Conservation (phyloP, 2,113 vertebrate species). For the Rhinopomastus cyanomelas region DNA sequence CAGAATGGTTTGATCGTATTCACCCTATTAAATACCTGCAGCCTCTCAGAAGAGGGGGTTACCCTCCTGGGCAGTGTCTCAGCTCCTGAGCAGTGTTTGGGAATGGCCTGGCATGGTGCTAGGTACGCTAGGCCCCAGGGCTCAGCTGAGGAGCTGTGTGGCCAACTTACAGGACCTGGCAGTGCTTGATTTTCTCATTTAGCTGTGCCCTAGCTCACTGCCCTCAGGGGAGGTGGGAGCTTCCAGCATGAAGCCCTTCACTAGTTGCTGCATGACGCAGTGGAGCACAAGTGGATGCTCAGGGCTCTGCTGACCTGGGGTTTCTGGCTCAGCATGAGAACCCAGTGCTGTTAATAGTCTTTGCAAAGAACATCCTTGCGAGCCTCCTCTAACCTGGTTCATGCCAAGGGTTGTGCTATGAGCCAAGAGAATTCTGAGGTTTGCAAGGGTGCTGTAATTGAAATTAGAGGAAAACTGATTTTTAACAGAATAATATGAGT, state of each 20-base stretch:
- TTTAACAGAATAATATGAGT: background rate
- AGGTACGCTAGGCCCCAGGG: background rate
- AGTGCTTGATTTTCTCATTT: background rate
- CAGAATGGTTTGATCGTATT: background rate
- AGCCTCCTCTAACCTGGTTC: background rate
- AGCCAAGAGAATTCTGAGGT: background rate
- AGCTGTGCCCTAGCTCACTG: background rate
- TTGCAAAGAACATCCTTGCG: background rate
- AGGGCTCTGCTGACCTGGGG: too few relatives aligned
- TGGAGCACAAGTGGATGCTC: background rate
- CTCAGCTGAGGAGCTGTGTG: background rate
- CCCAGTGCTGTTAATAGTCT: background rate
- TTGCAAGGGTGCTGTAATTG: background rate
- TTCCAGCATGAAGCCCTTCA: background rate
- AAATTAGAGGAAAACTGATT: background rate
- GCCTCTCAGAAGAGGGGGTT: background rate
- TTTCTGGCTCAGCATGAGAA: background rate
- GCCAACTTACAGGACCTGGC: background rate
- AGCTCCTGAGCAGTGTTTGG: background rate
- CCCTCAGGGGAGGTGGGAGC: fast-evolving
- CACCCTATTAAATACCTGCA: background rate
- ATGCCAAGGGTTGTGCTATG: background rate
- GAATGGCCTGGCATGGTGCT: background rate
- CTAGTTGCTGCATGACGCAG: too few relatives aligned
- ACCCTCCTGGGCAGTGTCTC: background rate